Evolutionary conservation across 2,797 vertebrate genomes (phyloP).

Genomic region (Tarsius wallacei): DNA sequence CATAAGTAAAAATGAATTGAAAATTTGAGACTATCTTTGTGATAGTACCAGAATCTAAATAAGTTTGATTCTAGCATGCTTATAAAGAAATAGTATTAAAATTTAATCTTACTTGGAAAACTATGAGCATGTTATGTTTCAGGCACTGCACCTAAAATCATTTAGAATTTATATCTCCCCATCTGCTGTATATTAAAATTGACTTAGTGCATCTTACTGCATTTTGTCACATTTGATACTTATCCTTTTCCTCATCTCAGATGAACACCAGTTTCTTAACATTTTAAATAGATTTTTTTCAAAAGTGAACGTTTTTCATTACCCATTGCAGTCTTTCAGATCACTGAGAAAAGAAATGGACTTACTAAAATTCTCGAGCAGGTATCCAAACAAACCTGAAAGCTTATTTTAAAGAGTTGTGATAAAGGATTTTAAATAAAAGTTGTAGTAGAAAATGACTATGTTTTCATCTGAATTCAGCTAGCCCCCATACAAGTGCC

Average conservation of each 20-base stretch:
- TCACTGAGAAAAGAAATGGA: not conserved
- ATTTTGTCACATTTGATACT: constrained; percentile 76
- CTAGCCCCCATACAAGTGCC: not conserved
- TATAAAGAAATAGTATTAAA: constrained; percentile 79
- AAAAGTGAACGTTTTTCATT: constrained; percentile 42
- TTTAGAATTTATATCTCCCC: constrained; percentile 71
- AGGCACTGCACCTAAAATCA: constrained; percentile 80
- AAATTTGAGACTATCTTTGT: constrained; percentile 62
- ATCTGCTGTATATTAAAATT: constrained; percentile 77
- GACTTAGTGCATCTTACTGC: constrained; percentile 53
- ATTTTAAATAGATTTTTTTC: constrained; percentile 53
- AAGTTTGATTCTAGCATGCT: constrained; percentile 63
- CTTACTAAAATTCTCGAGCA: constrained; percentile 15
- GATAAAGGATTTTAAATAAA: constrained; percentile 50
- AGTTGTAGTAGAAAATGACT: not conserved
- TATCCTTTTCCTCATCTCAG: constrained; percentile 54
- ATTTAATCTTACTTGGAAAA: constrained; percentile 81
- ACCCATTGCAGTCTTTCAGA: not conserved
- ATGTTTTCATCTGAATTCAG: constrained; percentile 48
- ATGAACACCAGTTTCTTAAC: constrained; percentile 72
- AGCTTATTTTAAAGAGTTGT: constrained; percentile 54
- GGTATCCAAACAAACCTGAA: constrained; percentile 34
- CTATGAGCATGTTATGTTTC: constrained; percentile 72
- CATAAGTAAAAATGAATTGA: constrained; percentile 63
- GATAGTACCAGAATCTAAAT: constrained; percentile 74